Conservation (phyloP, 2,113 vertebrate genomes). For the Rattus rattus region DNA sequence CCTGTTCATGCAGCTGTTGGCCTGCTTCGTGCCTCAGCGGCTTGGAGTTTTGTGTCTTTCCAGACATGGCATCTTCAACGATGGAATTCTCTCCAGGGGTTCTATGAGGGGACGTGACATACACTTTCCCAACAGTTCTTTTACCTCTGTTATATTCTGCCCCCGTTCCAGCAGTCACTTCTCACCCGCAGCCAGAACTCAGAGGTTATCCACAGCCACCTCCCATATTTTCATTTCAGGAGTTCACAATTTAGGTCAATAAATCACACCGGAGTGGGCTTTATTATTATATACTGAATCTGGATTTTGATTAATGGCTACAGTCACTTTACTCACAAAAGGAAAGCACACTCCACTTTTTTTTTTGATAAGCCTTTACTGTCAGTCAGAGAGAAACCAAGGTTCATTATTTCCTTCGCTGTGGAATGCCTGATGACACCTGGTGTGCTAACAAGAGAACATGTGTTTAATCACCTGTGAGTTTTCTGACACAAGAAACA, state of each 20-base stretch:
- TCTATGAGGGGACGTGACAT: background rate
- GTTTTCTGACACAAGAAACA: background rate
- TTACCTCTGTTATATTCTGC: background rate
- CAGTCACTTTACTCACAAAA: background rate
- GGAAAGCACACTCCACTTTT: background rate
- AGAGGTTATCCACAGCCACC: background rate
- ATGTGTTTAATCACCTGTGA: background rate
- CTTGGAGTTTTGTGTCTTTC: background rate
- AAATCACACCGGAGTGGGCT: background rate
- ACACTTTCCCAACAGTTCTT: background rate
- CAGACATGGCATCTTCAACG: background rate
- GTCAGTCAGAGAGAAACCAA: constrained; percentile 19
- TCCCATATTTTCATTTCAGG: background rate
- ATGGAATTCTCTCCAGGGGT: background rate
- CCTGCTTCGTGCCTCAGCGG: background rate
- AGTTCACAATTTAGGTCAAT: constrained; percentile 17
- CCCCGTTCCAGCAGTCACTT: background rate
- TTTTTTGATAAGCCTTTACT: background rate
- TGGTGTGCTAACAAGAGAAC: constrained; percentile 31
- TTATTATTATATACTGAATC: background rate
- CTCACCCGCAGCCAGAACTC: background rate
- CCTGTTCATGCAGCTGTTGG: background rate
- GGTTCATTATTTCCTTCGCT: background rate
- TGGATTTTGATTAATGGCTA: constrained; percentile 25
- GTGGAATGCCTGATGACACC: constrained; percentile 37